Evolutionary conservation across 2,797 vertebrate species (phyloP).

Genomic region (Sciurus carolinensis): DNA sequence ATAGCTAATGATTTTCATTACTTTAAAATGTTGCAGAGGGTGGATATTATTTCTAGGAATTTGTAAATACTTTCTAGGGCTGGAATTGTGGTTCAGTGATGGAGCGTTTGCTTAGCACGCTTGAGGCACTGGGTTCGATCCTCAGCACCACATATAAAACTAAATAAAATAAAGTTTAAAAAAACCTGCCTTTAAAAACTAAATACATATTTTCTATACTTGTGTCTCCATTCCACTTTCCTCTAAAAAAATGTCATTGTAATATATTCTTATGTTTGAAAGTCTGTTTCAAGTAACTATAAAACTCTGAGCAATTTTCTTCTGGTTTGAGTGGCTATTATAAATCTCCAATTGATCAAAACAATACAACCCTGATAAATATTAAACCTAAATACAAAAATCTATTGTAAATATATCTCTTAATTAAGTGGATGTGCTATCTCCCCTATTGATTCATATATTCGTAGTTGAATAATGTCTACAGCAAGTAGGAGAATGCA

Average conservation of each 20-base stretch:
- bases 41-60: constrained; percentile 8
- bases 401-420: too few species aligned
- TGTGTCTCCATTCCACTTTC: neutral
- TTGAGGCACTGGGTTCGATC: too few species aligned
- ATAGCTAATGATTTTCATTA: constrained; percentile 34
- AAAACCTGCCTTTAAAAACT: too few species aligned
- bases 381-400: too few species aligned
- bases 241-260: neutral
- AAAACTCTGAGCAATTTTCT: neutral
- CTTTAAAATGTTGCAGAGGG: constrained; percentile 17
- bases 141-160: too few species aligned
- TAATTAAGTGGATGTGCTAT: too few species aligned
- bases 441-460: too few species aligned
- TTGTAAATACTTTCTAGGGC: constrained; percentile 4
- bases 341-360: neutral
- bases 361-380: neutral
- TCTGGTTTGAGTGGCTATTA: neutral
- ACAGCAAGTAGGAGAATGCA: too few species aligned
- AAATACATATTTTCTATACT: neutral
- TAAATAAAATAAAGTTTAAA: too few species aligned
- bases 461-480: too few species aligned
- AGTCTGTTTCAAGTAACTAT: neutral
- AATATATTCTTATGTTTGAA: neutral
- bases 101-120: too few species aligned
- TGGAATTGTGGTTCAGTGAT: too few species aligned